Percentiles rank a stretch among this genome's conserved stretches.
phyloP scores from a whole-genome alignment of 2,888 invertebrate species.

The Phyto melanocephala region DNA sequence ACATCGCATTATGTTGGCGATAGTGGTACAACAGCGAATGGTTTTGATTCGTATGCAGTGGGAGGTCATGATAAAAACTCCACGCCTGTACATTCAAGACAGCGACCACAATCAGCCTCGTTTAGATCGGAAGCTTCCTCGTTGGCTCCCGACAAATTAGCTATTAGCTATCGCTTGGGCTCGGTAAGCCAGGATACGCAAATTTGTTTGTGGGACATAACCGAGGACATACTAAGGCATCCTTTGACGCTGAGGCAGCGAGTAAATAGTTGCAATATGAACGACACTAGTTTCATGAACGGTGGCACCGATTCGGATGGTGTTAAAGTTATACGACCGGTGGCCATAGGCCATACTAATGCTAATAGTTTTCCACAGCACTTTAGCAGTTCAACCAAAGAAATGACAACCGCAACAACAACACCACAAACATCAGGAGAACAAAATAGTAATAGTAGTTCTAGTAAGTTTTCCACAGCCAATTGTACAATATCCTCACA shows the following conservation, averaged over 20 bases:
- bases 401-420: conserved; percentile 65
- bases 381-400: conserved; percentile 71
- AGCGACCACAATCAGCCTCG: conserved; percentile 76
- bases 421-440: conserved; percentile 67
- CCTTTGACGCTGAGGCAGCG: conserved; percentile 80
- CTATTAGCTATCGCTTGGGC: conserved; percentile 90
- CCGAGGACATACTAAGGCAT: conserved; percentile 93
- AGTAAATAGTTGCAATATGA: conserved; percentile 73
- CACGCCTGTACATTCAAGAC: conserved; percentile 73
- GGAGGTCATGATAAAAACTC: conserved; percentile 72
- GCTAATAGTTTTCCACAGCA: conserved; percentile 65
- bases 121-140: conserved; percentile 77
- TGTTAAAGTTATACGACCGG: conserved; percentile 77
- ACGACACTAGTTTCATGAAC: conserved; percentile 74
- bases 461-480: conserved; percentile 79
- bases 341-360: conserved; percentile 73
- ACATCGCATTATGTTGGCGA: conserved; percentile 56
- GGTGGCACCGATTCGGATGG: conserved; percentile 75
- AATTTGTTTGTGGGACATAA: conserved; percentile 98
- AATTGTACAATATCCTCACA: conserved; percentile 79
- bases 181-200: conserved; percentile 99
- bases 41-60: conserved; percentile 70
- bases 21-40: conserved; percentile 70
- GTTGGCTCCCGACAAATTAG: conserved; percentile 78
- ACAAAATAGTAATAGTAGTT: conserved; percentile 75